phyloP scores from a whole-genome alignment of 2,113 vertebrate species.

The Ellobius talpinus region DNA sequence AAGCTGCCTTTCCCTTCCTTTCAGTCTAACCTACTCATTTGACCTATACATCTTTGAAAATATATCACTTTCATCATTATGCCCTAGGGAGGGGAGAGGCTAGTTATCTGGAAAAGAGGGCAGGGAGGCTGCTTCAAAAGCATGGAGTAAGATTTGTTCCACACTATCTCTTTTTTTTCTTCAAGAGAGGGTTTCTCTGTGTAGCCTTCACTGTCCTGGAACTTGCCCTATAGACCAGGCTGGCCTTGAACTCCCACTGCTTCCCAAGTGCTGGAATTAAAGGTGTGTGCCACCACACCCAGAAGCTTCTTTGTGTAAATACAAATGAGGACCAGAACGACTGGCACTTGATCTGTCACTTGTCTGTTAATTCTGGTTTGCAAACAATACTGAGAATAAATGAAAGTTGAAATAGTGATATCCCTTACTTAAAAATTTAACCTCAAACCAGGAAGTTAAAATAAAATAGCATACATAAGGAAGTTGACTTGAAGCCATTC shows the following conservation, averaged over 20 bases:
- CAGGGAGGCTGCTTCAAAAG: constrained; percentile 13
- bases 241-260: neutral
- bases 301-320: neutral
- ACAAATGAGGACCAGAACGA: neutral
- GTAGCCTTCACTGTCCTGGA: too few species aligned
- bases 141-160: neutral
- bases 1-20: neutral
- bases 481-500: neutral
- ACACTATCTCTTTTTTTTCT: neutral
- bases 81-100: neutral
- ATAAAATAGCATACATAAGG: constrained; percentile 14
- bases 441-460: neutral
- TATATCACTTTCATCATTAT: neutral
- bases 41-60: constrained; percentile 8
- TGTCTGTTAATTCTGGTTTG: neutral
- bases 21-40: neutral
- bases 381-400: neutral
- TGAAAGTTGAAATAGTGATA: neutral
- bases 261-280: neutral
- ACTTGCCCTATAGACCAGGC: neutral
- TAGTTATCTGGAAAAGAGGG: constrained; percentile 4
- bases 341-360: neutral
- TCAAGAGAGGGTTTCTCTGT: too few species aligned
- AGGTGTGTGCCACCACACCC: neutral
- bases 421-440: constrained; percentile 26